Base-by-base conservation (phyloP, 2,113 vertebrate genomes). In the Heterotilapia buettikoferi region DNA sequence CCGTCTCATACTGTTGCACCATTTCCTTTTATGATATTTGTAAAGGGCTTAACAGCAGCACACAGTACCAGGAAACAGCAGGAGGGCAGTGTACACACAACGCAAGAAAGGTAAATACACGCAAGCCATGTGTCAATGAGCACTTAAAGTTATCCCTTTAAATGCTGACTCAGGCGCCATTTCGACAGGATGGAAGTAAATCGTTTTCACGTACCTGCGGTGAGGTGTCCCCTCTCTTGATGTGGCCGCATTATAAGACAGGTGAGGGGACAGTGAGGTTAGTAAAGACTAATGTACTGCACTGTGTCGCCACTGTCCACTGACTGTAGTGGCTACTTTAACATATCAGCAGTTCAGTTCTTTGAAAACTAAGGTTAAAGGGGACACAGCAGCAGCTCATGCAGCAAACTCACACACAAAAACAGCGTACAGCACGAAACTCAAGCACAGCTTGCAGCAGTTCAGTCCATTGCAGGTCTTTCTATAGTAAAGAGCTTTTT, bases 201-300 rank as follows among this genome's bases (percentile, higher is more conserved):
- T 50, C 6, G 14, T 33, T 18, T 57, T 21, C 82, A 84, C 84
- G 9, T 96, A 96, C 96, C 96, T 96, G 95, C 87, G 31, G 91
- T 86, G 71, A 96, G 91, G 66, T 80, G 89, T 91, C 93, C 93
- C 76, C 92, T 91, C 45, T 96, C 96, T 95, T 91, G 82, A 90
- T 53, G 89, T 29, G 83, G 89, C 66, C 88, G 95, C 95, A 88
- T 89, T 90, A 54, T 45, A 40, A 57, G 33, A 89, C 86, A 94
- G 21, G 68, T 29, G 79, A 86, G 85, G 85, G 92, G 59, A 93
- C 79, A 87, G 54, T 5, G 5, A 56, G 52, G 80, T 93, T 90
- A 95, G 78, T 50, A 11, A 54, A 86, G 43, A 52, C 47, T 10
- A 45, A 66, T 19, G 54, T 45, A 19, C 29, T 18, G 29, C 3